Conservation (phyloP, 2,797 vertebrate species). For the Lepidocolaptes lacrymiger region DNA sequence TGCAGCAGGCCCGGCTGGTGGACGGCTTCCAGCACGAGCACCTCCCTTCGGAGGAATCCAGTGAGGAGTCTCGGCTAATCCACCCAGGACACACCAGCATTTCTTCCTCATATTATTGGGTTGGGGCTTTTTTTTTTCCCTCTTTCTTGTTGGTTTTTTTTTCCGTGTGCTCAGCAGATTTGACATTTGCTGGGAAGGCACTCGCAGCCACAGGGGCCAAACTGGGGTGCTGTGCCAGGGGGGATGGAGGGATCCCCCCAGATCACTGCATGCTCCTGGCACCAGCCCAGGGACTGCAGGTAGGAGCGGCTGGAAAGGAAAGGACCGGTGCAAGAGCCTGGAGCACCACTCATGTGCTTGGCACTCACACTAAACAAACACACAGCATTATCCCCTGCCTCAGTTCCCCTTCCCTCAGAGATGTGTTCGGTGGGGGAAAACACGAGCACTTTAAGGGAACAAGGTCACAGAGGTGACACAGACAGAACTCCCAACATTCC, state of each 20-base stretch:
- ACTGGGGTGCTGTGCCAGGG: accelerated
- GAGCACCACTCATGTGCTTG: accelerated
- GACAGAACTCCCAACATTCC: background rate
- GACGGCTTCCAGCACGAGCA: constrained; percentile 15
- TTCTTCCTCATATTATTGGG: constrained; percentile 23
- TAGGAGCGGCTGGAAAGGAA: background rate
- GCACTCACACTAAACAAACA: accelerated
- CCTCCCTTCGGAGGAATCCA: constrained; percentile 67
- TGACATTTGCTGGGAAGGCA: background rate
- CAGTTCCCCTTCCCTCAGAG: background rate
- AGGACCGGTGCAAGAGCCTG: background rate
- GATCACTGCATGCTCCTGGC: background rate
- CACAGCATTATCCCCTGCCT: accelerated
- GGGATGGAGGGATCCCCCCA: background rate
- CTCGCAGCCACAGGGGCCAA: accelerated
- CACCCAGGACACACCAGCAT: constrained; percentile 61
- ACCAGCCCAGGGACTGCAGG: background rate
- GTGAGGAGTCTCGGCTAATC: constrained; percentile 56
- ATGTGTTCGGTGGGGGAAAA: accelerated
- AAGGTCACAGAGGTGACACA: background rate
- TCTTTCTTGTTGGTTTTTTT: background rate
- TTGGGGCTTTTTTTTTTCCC: background rate
- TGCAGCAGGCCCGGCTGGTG: constrained; percentile 47
- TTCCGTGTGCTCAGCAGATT: constrained; percentile 31
- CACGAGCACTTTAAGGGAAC: accelerated